phyloP scores from a whole-genome alignment of 2,888 invertebrate genomes.

The Perdita meconis region DNA sequence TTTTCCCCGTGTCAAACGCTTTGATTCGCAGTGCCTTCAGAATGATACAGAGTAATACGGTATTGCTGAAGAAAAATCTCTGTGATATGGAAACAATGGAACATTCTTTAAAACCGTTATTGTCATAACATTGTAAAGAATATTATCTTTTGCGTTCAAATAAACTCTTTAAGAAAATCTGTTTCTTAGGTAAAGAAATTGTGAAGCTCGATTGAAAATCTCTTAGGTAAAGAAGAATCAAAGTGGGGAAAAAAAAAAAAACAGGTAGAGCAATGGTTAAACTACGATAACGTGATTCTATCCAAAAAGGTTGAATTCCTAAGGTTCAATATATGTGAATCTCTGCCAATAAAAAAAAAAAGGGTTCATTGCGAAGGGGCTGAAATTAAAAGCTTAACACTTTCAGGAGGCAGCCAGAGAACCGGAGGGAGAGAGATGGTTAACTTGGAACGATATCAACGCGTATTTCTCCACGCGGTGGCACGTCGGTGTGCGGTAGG shows the following conservation, averaged over 20 bases:
- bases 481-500: slow-evolving; percentile 75
- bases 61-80: background rate
- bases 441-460: slow-evolving; percentile 45
- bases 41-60: slow-evolving; percentile 37
- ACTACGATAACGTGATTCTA: too few species aligned
- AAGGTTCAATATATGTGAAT: too few species aligned
- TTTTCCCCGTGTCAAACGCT: slow-evolving; percentile 65
- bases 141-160: too few species aligned
- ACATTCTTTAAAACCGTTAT: too few species aligned
- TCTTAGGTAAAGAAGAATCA: too few species aligned
- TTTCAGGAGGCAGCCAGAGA: slow-evolving; percentile 12
- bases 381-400: slow-evolving; percentile 43
- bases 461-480: slow-evolving; percentile 44
- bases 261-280: too few species aligned
- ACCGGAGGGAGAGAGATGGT: slow-evolving; percentile 18
- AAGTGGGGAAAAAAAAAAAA: too few species aligned
- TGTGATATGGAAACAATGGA: background rate
- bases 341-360: too few species aligned
- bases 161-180: too few species aligned
- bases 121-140: too few species aligned
- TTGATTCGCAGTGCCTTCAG: slow-evolving; percentile 57
- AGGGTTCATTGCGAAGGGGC: background rate
- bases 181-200: too few species aligned
- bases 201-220: too few species aligned
- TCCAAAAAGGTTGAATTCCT: rapidly evolving